Evolutionary conservation across 2,888 invertebrate species (phyloP), one percentile per base, ranked within the genome.

Genomic region (Gortyna flavago): DNA sequence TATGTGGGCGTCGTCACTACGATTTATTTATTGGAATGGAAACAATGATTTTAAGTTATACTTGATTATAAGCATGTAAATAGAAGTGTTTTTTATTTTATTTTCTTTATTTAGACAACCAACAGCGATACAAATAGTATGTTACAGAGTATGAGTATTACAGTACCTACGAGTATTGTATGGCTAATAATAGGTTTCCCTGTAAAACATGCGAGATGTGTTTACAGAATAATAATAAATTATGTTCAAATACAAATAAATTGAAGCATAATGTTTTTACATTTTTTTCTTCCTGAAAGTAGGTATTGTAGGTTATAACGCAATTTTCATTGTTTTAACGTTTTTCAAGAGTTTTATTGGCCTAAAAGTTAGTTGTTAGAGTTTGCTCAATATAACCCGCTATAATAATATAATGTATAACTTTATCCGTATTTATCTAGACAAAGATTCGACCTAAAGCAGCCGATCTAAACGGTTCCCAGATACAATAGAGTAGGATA

Each of bases 401-500:
- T n/a, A 32, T 13, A 54, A n/a, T 35, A 62, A 62, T 4, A 35
- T 41, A 13, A 41, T 41, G 41, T 41, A 29, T 16, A 3, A 16
- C n/a, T 68, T 32, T 21, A 41, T 51, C 8, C 21, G 8, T 41
- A n/a, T 62, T n/a, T 29, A 29, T 29, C 5, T 11, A 18, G 35
- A 32, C 16, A 44, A 77, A 41, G 35, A 35, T 64, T 38, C 8
- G 1, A 25, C 11, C 2, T 62, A n/a, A 32, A 59, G 25, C 41
- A 48, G 69, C 11, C 6, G 21, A 41, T 7, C 6, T 44, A 61
- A 74, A 54, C 32, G 48, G 13, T 38, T 59, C 41, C 21, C 61
- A 85, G 81, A 81, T 72, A 77, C 59, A 85, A 85, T 77, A 72
- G 72, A 13, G 29, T 68, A 48, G 54, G 5, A 48, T 44, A 59